A percentile compares a stretch with the other conserved stretches of the same genome.
Conservation (phyloP, 2,888 invertebrate species). For the Lamellibrachia satsuma region DNA sequence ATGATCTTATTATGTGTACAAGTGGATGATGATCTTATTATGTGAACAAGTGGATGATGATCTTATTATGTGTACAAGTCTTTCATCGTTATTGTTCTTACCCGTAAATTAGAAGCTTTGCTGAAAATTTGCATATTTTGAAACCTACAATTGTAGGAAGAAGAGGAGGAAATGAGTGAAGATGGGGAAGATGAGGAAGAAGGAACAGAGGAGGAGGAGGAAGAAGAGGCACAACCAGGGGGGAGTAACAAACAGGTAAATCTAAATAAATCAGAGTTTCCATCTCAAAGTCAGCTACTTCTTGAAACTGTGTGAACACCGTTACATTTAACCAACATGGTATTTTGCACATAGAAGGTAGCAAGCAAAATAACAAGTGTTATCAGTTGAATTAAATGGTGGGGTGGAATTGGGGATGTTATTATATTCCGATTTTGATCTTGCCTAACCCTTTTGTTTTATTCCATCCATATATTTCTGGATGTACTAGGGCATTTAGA, state of each 20-base stretch:
- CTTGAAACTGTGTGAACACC: no score
- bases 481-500: neutral
- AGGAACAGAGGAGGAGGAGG: no score
- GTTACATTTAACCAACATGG: neutral
- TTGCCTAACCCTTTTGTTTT: neutral
- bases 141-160: neutral
- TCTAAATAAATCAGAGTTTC: no score
- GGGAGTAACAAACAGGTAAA: neutral
- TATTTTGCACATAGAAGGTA: no score
- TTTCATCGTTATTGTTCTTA: neutral
- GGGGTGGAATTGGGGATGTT: no score
- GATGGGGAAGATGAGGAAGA: neutral
- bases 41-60: no score
- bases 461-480: neutral
- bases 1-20: no score
- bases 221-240: neutral
- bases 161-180: neutral
- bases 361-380: no score
- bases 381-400: no score
- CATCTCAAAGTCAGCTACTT: no score
- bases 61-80: neutral
- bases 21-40: neutral
- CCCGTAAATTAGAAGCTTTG: neutral
- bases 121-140: neutral
- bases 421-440: no score